These are phyloP conservation scores for Hedya salicella DNA, from an alignment of 2,888 invertebrate genomes.

Conservation along the genomic window DNA sequence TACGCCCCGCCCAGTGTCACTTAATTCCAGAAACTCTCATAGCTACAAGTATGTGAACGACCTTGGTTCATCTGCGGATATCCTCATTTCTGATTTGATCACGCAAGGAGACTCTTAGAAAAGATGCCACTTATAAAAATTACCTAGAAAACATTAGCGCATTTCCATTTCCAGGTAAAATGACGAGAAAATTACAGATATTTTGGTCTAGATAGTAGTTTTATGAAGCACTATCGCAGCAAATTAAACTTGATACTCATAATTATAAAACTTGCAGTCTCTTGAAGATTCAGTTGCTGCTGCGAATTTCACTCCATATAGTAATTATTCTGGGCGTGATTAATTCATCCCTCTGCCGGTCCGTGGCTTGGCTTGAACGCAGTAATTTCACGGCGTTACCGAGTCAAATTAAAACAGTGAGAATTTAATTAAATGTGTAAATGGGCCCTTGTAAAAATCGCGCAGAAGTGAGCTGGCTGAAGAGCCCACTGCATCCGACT, in stretches of 20 bases:
- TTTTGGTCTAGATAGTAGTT: no score
- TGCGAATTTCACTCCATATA: conserved; percentile 32
- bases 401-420: conserved; percentile 81
- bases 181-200: no score
- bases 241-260: conserved; percentile 22
- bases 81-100: no score
- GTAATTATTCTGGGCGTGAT: conserved; percentile 42
- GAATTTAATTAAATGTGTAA: conserved; percentile 81
- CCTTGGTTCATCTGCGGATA: no score
- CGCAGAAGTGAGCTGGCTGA: conserved; percentile 52
- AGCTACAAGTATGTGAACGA: no score
- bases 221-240: background rate
- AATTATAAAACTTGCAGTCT: conserved; percentile 29
- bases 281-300: conserved; percentile 26
- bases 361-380: conserved; percentile 57
- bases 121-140: no score
- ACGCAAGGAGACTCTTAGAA: no score
- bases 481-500: conserved; percentile 66
- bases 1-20: no score
- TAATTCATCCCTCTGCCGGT: conserved; percentile 40
- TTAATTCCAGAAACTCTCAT: no score
- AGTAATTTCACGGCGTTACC: conserved; percentile 68
- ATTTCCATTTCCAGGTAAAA: no score
- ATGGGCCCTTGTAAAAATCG: conserved; percentile 78
- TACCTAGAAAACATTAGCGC: no score